These are phyloP conservation scores for Tragopan temminckii DNA, from an alignment of 2,797 vertebrate species.

Conservation along the genomic window DNA sequence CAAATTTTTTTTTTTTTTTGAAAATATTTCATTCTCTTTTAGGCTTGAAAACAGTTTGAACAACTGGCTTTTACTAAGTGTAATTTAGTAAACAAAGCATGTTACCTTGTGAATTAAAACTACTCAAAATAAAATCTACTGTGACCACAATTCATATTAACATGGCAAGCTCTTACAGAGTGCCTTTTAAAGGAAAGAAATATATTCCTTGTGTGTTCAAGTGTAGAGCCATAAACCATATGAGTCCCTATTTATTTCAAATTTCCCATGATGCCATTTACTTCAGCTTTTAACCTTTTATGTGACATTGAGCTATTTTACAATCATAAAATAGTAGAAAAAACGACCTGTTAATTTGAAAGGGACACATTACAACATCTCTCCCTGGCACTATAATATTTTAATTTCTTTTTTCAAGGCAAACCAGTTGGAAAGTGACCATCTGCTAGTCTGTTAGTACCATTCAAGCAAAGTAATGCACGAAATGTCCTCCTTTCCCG, in stretches of 20 bases:
- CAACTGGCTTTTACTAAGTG: slow-evolving; percentile 20
- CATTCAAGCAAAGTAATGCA: slow-evolving; percentile 87
- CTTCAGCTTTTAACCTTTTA: slow-evolving; percentile 86
- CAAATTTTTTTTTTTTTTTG: background rate
- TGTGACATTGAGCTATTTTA: slow-evolving; percentile 83
- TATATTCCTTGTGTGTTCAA: slow-evolving; percentile 62
- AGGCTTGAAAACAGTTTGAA: slow-evolving; percentile 1
- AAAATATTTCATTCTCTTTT: background rate
- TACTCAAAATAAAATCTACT: slow-evolving; percentile 43
- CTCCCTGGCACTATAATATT: slow-evolving; percentile 87
- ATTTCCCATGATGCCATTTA: slow-evolving; percentile 84
- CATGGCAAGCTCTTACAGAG: slow-evolving; percentile 28
- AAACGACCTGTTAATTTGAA: slow-evolving; percentile 84
- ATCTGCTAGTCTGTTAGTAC: slow-evolving; percentile 86
- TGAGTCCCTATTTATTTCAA: slow-evolving; percentile 82
- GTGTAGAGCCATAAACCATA: slow-evolving; percentile 75
- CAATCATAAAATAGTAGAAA: slow-evolving; percentile 78
- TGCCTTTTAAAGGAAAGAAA: slow-evolving; percentile 64
- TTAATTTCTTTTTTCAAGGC: slow-evolving; percentile 88
- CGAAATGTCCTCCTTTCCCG: slow-evolving; percentile 84
- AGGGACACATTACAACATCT: slow-evolving; percentile 82
- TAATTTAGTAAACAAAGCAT: slow-evolving; percentile 47
- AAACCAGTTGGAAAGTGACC: slow-evolving; percentile 93
- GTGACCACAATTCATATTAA: slow-evolving; percentile 28
- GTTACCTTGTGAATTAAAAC: slow-evolving; percentile 38